Evolutionary conservation across 1,140 invertebrate species (phyloP).

Genomic region (Scylla paramamosain): DNA sequence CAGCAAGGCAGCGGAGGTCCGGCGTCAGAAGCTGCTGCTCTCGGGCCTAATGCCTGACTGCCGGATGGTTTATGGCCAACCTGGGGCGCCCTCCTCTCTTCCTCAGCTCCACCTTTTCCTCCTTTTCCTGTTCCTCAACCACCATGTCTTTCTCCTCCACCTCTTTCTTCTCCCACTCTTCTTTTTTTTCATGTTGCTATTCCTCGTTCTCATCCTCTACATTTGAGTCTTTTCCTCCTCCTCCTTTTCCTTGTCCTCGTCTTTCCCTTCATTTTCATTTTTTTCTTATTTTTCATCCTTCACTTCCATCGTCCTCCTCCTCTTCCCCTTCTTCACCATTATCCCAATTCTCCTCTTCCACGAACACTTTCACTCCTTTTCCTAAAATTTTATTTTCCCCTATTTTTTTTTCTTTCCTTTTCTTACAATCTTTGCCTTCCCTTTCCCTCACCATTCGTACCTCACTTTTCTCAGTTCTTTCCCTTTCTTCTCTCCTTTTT

Average conservation of each 20-base stretch:
- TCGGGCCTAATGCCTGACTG: not conserved
- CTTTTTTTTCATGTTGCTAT: no score
- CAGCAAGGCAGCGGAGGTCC: not conserved
- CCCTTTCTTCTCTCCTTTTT: not conserved
- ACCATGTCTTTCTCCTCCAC: no score
- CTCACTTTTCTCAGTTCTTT: no score
- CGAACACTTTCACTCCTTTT: no score
- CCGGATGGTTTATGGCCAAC: not conserved
- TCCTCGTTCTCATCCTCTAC: no score
- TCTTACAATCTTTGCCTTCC: not conserved
- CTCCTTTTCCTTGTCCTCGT: no score
- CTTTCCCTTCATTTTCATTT: no score
- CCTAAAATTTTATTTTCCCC: not conserved
- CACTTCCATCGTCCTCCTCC: not conserved
- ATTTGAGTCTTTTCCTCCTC: no score
- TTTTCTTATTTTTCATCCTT: no score
- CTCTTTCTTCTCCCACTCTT: no score
- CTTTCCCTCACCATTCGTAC: no score
- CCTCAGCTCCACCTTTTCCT: not conserved
- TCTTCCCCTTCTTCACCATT: not conserved
- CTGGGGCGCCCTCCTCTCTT: not conserved
- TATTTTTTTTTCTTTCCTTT: not conserved
- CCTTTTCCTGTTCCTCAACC: not conserved
- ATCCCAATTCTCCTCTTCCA: not conserved
- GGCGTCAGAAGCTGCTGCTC: not conserved